These are phyloP conservation scores for Disparrhopalites patrizii DNA, from an alignment of 2,888 invertebrate species.

Conservation along the genomic window DNA sequence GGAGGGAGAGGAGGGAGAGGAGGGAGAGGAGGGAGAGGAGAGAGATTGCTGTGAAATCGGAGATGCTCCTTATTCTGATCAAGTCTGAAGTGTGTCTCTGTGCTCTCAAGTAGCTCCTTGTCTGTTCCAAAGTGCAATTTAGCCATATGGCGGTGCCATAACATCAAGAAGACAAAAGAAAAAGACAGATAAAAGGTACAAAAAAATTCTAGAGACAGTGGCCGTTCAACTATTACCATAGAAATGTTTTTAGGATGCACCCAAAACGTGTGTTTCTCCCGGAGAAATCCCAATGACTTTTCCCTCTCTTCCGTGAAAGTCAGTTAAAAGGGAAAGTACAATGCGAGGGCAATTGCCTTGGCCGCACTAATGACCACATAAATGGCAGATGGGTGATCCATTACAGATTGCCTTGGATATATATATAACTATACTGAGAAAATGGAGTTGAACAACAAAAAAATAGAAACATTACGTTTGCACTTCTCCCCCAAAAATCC, in stretches of 20 bases:
- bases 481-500: conserved; percentile 89
- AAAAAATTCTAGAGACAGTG: neutral
- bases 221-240: too few relatives aligned
- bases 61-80: too few relatives aligned
- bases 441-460: neutral
- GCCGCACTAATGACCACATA: neutral
- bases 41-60: neutral
- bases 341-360: neutral
- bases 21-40: neutral
- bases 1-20: neutral
- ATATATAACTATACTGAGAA: neutral
- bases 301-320: too few relatives aligned
- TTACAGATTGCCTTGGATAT: too few relatives aligned
- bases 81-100: too few relatives aligned
- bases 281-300: too few relatives aligned
- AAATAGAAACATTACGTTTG: conserved; percentile 63
- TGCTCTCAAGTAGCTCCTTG: too few relatives aligned
- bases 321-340: neutral
- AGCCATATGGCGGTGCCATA: neutral
- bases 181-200: neutral
- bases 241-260: too few relatives aligned
- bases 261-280: too few relatives aligned
- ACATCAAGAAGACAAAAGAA: neutral
- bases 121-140: neutral
- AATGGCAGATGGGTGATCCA: neutral